These are phyloP conservation scores for Tokudaia muenninki DNA, from an alignment of 2,797 vertebrate species.

Conservation along the genomic window DNA sequence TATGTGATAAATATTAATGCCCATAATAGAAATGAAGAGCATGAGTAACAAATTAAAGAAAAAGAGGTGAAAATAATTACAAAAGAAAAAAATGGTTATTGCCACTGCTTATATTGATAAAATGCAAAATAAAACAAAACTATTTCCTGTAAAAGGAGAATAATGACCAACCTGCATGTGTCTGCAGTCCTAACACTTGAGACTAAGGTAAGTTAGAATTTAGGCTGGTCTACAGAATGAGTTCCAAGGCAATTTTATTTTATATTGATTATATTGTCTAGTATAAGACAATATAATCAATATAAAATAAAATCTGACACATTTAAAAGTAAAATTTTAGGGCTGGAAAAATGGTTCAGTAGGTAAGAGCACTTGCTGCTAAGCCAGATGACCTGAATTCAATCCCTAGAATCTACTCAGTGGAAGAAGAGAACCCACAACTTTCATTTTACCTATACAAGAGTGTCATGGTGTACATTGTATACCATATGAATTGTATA, in stretches of 20 bases:
- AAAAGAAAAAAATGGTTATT: neutral
- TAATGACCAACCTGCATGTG: neutral
- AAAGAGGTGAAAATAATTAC: neutral
- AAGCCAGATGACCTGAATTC: neutral
- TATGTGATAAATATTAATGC: neutral
- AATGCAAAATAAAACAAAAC: neutral
- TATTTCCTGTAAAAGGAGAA: neutral
- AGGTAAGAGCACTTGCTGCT: neutral
- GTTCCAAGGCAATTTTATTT: neutral
- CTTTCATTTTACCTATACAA: neutral
- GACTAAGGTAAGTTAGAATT: neutral
- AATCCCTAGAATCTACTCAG: neutral
- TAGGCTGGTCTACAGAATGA: neutral
- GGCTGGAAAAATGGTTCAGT: neutral
- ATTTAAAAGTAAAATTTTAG: neutral
- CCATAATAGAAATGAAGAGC: neutral
- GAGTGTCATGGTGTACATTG: neutral
- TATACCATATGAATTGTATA: neutral
- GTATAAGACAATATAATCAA: neutral
- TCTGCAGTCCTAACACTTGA: neutral
- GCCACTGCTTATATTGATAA: neutral
- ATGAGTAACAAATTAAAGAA: neutral
- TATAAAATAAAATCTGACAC: neutral
- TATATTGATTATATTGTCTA: too few species aligned
- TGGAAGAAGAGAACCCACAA: too few species aligned